phyloP scores from a whole-genome alignment of 2,113 vertebrate genomes.

The Oophaga pumilio region DNA sequence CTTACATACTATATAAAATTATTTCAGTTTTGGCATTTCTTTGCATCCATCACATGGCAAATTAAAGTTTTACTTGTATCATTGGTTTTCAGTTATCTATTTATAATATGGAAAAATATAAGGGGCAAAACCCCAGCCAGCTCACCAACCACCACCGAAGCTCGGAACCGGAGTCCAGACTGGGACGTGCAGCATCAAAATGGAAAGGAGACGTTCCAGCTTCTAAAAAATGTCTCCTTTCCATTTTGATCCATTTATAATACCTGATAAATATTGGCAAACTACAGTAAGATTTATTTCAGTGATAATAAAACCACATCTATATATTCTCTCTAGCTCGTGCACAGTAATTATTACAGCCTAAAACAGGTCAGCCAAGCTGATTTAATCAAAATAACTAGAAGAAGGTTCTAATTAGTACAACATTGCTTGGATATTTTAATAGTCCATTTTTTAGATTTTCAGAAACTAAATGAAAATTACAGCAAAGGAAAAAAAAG shows the following conservation, averaged over 20 bases:
- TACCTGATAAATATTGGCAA: neutral
- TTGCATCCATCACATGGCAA: neutral
- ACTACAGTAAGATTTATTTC: neutral
- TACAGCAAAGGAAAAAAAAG: neutral
- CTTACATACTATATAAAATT: no score
- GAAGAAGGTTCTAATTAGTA: neutral
- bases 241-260: neutral
- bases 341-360: slow-evolving; percentile 9
- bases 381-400: slow-evolving; percentile 24
- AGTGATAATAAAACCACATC: neutral
- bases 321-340: neutral
- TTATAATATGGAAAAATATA: no score
- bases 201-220: no score
- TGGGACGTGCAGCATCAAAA: no score
- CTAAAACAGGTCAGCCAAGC: slow-evolving; percentile 24
- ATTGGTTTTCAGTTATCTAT: neutral
- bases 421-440: neutral
- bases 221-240: no score
- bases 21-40: neutral
- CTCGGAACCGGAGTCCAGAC: no score
- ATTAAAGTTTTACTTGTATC: neutral
- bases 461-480: neutral
- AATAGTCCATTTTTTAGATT: neutral
- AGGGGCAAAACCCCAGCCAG: no score
- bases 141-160: no score